phyloP scores from a whole-genome alignment of 2,888 invertebrate species.

The Melolontha melolontha region DNA sequence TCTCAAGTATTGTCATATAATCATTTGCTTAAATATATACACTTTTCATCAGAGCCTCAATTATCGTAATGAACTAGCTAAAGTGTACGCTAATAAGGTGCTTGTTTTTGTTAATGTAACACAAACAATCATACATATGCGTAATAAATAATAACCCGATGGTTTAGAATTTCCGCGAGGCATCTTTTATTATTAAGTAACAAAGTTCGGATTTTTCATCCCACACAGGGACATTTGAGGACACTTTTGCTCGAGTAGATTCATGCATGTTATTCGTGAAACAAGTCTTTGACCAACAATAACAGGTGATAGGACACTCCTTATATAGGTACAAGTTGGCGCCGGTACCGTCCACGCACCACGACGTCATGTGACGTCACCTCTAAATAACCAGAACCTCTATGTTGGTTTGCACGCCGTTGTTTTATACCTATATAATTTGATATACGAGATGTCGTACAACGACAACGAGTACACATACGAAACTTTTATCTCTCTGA shows the following conservation, averaged over 20 bases:
- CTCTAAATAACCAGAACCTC: conserved; percentile 6
- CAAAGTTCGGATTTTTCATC: conserved; percentile 23
- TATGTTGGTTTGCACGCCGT: neutral
- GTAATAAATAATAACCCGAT: conserved; percentile 27
- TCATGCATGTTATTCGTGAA: conserved; percentile 15
- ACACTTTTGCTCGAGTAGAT: conserved; percentile 23
- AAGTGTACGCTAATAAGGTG: conserved; percentile 5
- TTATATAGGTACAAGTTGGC: conserved; percentile 57
- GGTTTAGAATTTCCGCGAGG: conserved; percentile 28
- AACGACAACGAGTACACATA: conserved; percentile 42
- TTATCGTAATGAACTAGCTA: conserved; percentile 1
- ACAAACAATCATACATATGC: conserved; percentile 9
- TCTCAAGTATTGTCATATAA: too few relatives aligned
- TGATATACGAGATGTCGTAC: conserved; percentile 45
- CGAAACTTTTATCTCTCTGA: conserved; percentile 37
- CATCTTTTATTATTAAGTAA: conserved; percentile 35
- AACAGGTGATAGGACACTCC: conserved; percentile 57
- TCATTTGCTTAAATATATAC: too few relatives aligned
- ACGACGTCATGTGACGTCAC: conserved; percentile 51
- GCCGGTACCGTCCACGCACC: conserved; percentile 58
- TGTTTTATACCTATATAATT: conserved; percentile 43
- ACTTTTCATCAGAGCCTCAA: conserved; percentile 4
- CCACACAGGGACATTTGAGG: conserved; percentile 35
- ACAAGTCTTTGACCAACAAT: conserved; percentile 49
- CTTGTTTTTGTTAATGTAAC: conserved; percentile 5